Conservation (phyloP, 2,797 vertebrate genomes). For the Simalia tracyae region DNA sequence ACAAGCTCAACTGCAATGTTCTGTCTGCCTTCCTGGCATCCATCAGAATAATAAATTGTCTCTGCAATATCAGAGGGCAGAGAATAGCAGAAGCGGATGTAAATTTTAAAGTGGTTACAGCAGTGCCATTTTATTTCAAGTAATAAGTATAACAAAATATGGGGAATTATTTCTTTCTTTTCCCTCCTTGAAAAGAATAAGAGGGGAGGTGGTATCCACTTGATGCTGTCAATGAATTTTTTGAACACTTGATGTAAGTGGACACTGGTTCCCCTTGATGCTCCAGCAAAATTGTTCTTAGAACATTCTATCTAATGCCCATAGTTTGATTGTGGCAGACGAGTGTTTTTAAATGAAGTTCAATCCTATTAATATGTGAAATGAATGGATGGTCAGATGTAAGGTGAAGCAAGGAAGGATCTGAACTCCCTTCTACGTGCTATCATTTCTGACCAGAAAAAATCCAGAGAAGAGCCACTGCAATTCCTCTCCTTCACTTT, state of each 20-base stretch:
- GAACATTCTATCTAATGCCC: too few relatives aligned
- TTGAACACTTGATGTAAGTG: conserved; percentile 11
- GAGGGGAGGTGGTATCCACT: conserved; percentile 31
- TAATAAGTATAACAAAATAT: conserved; percentile 34
- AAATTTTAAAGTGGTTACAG: conserved; percentile 29
- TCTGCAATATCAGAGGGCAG: conserved; percentile 14
- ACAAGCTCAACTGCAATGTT: neutral
- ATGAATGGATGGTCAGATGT: too few relatives aligned
- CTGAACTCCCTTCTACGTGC: too few relatives aligned
- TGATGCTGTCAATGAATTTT: conserved; percentile 19
- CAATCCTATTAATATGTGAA: too few relatives aligned
- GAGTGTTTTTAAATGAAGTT: too few relatives aligned
- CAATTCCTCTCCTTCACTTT: too few relatives aligned
- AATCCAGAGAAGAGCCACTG: too few relatives aligned
- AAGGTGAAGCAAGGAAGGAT: too few relatives aligned
- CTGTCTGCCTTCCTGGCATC: conserved; percentile 28
- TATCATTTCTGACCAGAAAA: too few relatives aligned
- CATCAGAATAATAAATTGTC: conserved; percentile 31
- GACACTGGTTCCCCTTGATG: neutral
- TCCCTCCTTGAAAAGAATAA: neutral
- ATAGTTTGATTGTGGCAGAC: too few relatives aligned
- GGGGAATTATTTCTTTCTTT: conserved; percentile 47
- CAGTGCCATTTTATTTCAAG: conserved; percentile 31
- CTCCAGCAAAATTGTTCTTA: neutral
- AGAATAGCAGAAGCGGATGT: conserved; percentile 20